Percentiles rank a stretch among this genome's conserved stretches.
Evolutionary conservation across 2,888 invertebrate species (phyloP).

Genomic region (Drosophila yooni): DNA sequence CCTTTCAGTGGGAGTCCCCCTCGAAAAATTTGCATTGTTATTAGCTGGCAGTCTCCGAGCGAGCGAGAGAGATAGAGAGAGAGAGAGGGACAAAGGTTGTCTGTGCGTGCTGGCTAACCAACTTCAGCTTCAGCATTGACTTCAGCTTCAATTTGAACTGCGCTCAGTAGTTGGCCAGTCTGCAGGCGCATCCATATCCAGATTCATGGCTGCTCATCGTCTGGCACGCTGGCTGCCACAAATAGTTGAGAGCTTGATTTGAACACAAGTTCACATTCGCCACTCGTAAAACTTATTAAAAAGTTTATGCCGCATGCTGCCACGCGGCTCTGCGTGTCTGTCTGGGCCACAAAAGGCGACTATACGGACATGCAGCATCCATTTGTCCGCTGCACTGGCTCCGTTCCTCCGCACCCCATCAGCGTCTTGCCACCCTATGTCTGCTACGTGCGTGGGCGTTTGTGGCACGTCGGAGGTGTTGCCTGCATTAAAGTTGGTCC

Average conservation of each 20-base stretch:
- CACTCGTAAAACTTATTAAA: slow-evolving; percentile 82
- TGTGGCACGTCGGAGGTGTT: slow-evolving; percentile 38
- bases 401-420: neutral
- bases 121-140: slow-evolving; percentile 21
- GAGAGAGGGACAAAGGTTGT: neutral
- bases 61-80: neutral
- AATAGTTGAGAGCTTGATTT: slow-evolving; percentile 69
- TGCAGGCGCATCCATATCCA: slow-evolving; percentile 8
- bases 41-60: slow-evolving; percentile 56
- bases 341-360: slow-evolving; percentile 31
- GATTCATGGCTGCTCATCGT: slow-evolving; percentile 25
- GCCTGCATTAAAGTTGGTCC: slow-evolving; percentile 47
- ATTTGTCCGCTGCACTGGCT: slow-evolving; percentile 19
- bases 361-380: slow-evolving; percentile 38
- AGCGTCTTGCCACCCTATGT: neutral
- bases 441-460: slow-evolving; percentile 60
- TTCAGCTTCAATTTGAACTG: slow-evolving; percentile 13
- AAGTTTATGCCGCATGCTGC: slow-evolving; percentile 73
- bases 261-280: slow-evolving; percentile 65
- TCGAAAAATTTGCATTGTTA: slow-evolving; percentile 75
- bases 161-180: slow-evolving; percentile 22
- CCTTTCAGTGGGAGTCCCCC: slow-evolving; percentile 14
- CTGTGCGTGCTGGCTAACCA: slow-evolving; percentile 51
- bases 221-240: slow-evolving; percentile 27
- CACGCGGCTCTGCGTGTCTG: slow-evolving; percentile 39